Base-by-base conservation (phyloP, 2,888 invertebrate species). In the Cantharis rufa region DNA sequence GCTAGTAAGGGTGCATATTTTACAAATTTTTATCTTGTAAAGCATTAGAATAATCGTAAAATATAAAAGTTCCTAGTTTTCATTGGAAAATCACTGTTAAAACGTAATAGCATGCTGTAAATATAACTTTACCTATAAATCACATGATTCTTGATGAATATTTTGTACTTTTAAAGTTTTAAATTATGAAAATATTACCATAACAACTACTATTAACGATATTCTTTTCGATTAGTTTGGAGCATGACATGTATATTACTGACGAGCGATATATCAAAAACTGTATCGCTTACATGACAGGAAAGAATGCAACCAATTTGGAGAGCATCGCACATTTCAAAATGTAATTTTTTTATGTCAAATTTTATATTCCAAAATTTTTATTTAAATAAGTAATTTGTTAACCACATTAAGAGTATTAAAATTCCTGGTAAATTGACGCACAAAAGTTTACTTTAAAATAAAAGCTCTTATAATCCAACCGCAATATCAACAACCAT, bases 221-320 rank as follows among this genome's bases (percentile, higher is more conserved):
- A 66, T 66, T 66, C 24, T 66, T 66, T 66, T 66, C 15, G 15
- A 24, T 66, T 66, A 66, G 21, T 18, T 66, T 21, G 9, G n/a
- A 63, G 4, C 63, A 66, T 66, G 64, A 66, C 64, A 24, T 66
- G 64, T 21, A 66, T 66, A 66, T 66, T 66, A 18, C 24, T 66
- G 64, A 66, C 24, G 64, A 66, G 24, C 64, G 64, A 66, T 66
- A 66, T 24, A 66, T 66, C 64, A 66, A 66, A 66, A 66, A 66
- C 64, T 66, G 64, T 66, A 66, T 21, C 21, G 64, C 64, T 66
- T 66, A 66, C 64, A 66, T 66, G 64, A 66, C 64, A 66, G 64
- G 64, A 21, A 21, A 66, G 24, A 66, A 66, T 66, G 64, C 64
- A 66, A 21, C 64, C 18, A 66, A 66, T 66, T 66, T 66, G 64